A percentile compares a stretch with the other conserved stretches of the same genome.
phyloP scores from a whole-genome alignment of 2,113 vertebrate genomes.

The Crypturellus undulatus region DNA sequence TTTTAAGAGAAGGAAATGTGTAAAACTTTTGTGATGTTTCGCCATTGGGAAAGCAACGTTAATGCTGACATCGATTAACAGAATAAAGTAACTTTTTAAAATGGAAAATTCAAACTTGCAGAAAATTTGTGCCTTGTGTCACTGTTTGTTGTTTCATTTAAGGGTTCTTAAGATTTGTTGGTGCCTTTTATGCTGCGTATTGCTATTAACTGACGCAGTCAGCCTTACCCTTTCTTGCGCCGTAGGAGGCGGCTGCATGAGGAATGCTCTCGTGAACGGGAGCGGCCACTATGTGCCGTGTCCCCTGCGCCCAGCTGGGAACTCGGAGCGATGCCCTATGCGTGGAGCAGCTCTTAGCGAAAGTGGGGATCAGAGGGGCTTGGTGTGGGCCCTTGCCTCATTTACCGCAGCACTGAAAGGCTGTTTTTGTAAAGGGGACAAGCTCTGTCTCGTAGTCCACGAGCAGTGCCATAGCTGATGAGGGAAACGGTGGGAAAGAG shows the following conservation, averaged over 20 bases:
- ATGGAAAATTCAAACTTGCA: neutral
- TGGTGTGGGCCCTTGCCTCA: neutral
- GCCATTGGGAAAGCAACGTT: neutral
- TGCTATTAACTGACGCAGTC: neutral
- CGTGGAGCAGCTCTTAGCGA: neutral
- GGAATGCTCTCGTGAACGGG: neutral
- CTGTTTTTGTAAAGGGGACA: neutral
- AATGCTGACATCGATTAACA: neutral
- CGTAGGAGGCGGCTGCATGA: neutral
- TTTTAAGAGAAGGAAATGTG: fast-evolving
- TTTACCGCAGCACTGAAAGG: neutral
- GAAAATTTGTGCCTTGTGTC: neutral
- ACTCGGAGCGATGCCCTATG: neutral
- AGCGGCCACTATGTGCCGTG: neutral
- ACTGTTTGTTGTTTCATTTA: neutral
- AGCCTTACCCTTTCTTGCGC: neutral
- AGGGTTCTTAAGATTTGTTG: neutral
- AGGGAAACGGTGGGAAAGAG: neutral
- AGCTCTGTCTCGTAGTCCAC: neutral
- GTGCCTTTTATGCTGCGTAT: fast-evolving
- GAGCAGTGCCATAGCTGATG: neutral
- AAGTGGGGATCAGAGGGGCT: fast-evolving
- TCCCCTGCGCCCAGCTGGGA: fast-evolving
- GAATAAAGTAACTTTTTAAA: neutral
- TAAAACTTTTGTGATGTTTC: neutral